phyloP scores from a whole-genome alignment of 2,888 invertebrate genomes.

The Zootermopsis nevadensis region DNA sequence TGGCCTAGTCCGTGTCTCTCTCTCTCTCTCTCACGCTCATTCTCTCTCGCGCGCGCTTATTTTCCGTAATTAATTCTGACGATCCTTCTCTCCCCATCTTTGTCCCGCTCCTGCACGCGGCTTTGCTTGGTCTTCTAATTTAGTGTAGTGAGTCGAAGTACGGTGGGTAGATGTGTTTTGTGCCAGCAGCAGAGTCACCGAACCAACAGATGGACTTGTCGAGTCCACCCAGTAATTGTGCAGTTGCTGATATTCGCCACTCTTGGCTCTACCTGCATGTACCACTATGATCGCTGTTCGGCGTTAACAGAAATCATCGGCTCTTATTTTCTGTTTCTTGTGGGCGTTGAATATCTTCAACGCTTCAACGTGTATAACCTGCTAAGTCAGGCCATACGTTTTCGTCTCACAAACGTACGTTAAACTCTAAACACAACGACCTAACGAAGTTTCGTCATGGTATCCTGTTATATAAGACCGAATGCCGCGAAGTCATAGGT shows the following conservation, averaged over 20 bases:
- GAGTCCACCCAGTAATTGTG: neutral
- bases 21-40: constrained; percentile 41
- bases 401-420: no score
- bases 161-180: constrained; percentile 47
- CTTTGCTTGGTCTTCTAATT: constrained; percentile 49
- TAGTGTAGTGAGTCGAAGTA: constrained; percentile 48
- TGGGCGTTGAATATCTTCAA: constrained; percentile 9
- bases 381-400: no score
- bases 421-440: no score
- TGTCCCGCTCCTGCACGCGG: constrained; percentile 40
- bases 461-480: no score
- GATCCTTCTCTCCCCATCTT: constrained; percentile 42
- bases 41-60: constrained; percentile 50
- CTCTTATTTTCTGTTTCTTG: neutral
- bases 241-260: neutral
- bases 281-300: neutral
- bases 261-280: neutral
- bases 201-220: constrained; percentile 7
- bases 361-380: neutral
- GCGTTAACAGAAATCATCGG: no score
- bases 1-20: neutral
- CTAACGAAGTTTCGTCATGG: no score
- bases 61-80: constrained; percentile 53
- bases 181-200: neutral
- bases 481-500: no score